Base-by-base conservation (phyloP, 1,140 invertebrate species). In the Plutomurus gul region DNA sequence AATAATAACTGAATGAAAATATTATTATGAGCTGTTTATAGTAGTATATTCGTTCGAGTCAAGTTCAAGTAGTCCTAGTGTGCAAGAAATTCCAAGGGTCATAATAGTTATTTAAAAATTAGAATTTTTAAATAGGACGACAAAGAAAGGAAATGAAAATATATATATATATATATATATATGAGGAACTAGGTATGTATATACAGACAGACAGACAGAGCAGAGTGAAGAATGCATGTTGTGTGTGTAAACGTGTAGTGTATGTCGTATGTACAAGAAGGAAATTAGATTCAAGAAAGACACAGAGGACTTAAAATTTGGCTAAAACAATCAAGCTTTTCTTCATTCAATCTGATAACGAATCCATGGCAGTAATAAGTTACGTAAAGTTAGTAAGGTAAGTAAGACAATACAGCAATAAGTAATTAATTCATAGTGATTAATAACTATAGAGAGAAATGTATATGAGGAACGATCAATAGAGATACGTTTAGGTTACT, bases 241-340 rank as follows among this genome's bases (percentile, higher is more conserved):
- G 25, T 33, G 30, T 65, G 56, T 65, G 56, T 56, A 25, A 25
- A n/a, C n/a, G n/a, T n/a, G 51, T 65, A 33, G 56, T 65, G 56
- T 65, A 65, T n/a, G n/a, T n/a, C n/a, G n/a, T n/a, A 33, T 65
- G 56, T 65, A 65, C 56, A 65, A 65, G 56, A 65, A 27, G 56
- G 56, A 65, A 65, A 65, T 65, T 65, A 65, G 56, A 65, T 25
- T 65, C n/a, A 65, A 65, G 56, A 65, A 65, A 65, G 56, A 65
- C 56, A 65, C 56, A 65, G 56, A 65, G 56, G 56, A 65, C 56
- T 65, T 65, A 65, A 65, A n/a, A 65, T 65, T 65, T 65, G 56
- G 56, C 56, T 65, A 65, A 65, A 65, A 65, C 56, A 65, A 65
- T 65, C 56, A 65, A 65, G 56, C 56, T 65, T 65, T 65, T 65